Base-by-base conservation (phyloP, 2,888 invertebrate species). In the Ommatoiulus sabulosus region DNA sequence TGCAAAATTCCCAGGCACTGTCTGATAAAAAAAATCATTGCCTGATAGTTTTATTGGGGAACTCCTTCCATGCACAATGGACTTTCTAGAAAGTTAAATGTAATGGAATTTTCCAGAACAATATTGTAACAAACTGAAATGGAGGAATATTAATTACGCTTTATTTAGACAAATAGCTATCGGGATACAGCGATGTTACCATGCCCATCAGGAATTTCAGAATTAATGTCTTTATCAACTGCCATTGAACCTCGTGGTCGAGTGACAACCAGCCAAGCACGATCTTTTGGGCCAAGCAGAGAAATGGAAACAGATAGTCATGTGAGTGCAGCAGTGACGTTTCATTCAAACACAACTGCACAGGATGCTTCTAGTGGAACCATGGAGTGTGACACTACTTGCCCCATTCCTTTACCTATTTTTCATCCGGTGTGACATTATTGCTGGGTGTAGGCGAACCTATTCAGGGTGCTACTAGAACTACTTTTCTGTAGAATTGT, bases 341-440 rank as follows among this genome's bases (percentile, higher is more conserved):
- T 72, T n/a, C 72, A 72, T 24, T 24, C 72, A 24, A 24, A n/a
- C 24, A 24, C 72, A 8, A 3, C 72, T 72, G 24, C 8, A 46
- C 46, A 10, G 0, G 72, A 35, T 2, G 35, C 10, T 24, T 24
- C 24, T 24, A 72, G 24, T 72, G 72, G 24, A 8, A 72, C 24
- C 24, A 72, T 24, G 24, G 72, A 12, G 24, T 24, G 24, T 72
- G 35, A 10, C 10, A 10, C 72, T 35, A 12, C 46, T 17, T 88
- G 86, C 20, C 86, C 52, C 12, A 15, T 48, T 52, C 86, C 88
- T 10, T 44, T 88, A 35, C 88, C 88, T 4, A 46, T 86, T 86
- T 88, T 84, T n/a, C 85, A 12, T 8, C 57, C 10, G 43, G n/a
- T 57, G 46, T 86, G 20, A 57, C 35, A 35, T 63, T 20, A 15